phyloP scores from a whole-genome alignment of 1,140 invertebrate genomes.

The Drosophila elegans region DNA sequence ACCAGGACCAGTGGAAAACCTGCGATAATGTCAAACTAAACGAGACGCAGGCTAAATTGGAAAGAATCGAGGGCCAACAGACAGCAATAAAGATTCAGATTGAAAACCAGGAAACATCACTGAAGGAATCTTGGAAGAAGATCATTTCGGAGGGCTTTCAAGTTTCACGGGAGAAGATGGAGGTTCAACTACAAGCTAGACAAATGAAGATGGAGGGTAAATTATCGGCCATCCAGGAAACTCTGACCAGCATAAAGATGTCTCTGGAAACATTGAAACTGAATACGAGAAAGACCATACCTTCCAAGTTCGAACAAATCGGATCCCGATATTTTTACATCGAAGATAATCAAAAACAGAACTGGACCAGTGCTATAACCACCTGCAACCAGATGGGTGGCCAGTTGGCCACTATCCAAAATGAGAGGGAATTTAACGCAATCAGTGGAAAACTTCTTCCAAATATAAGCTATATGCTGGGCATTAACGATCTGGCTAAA shows the following conservation, averaged over 20 bases:
- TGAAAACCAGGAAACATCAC: not conserved
- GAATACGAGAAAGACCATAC: not conserved
- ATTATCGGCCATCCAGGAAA: not conserved
- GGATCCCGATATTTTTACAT: not conserved
- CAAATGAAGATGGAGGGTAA: not conserved
- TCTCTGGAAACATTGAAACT: not conserved
- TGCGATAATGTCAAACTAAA: not conserved
- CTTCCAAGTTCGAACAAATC: not conserved
- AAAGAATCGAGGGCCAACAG: not conserved
- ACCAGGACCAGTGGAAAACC: constrained; percentile 11
- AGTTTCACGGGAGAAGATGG: too few relatives aligned
- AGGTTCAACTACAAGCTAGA: too few relatives aligned
- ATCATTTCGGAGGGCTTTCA: not conserved
- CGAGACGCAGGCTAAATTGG: constrained; percentile 1
- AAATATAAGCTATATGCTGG: not conserved
- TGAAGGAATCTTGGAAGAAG: not conserved
- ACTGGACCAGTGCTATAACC: not conserved
- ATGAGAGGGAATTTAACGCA: not conserved
- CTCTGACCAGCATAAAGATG: not conserved
- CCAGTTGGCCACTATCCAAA: not conserved
- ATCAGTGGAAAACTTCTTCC: not conserved
- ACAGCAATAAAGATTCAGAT: not conserved
- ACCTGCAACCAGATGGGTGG: not conserved
- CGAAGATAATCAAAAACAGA: not conserved
- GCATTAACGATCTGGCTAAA: constrained; percentile 1